Evolutionary conservation across 2,113 vertebrate species (phyloP).

Genomic region (Toxotes chatareus): DNA sequence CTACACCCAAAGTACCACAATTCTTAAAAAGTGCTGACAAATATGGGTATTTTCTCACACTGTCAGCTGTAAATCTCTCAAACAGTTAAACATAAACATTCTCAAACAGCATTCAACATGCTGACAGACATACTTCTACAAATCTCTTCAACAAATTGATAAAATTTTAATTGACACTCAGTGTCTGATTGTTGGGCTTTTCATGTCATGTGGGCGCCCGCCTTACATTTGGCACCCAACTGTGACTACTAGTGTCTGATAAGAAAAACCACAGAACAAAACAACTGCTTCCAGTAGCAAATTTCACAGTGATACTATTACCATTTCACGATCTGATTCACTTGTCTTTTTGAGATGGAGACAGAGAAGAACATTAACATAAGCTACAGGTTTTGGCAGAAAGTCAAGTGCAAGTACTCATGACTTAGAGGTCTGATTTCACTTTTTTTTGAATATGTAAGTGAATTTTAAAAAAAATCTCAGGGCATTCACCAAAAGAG

Average conservation of each 20-base stretch:
- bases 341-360: constrained; percentile 30
- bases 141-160: constrained; percentile 58
- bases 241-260: constrained; percentile 61
- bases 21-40: constrained; percentile 56
- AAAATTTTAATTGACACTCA: constrained; percentile 73
- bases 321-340: constrained; percentile 41
- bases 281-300: constrained; percentile 64
- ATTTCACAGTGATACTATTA: constrained; percentile 48
- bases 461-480: neutral
- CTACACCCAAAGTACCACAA: neutral
- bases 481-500: neutral
- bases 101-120: constrained; percentile 47
- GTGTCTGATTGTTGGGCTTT: constrained; percentile 57
- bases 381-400: neutral
- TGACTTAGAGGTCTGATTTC: neutral
- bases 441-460: neutral
- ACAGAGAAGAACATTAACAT: neutral
- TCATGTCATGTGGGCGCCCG: constrained; percentile 45
- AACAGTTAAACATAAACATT: constrained; percentile 48
- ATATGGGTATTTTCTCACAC: constrained; percentile 31
- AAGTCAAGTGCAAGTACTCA: neutral
- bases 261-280: constrained; percentile 59
- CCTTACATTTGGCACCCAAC: constrained; percentile 58
- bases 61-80: constrained; percentile 37
- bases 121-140: constrained; percentile 63